phyloP scores from a whole-genome alignment of 2,888 invertebrate species.

The Archips xylosteana region DNA sequence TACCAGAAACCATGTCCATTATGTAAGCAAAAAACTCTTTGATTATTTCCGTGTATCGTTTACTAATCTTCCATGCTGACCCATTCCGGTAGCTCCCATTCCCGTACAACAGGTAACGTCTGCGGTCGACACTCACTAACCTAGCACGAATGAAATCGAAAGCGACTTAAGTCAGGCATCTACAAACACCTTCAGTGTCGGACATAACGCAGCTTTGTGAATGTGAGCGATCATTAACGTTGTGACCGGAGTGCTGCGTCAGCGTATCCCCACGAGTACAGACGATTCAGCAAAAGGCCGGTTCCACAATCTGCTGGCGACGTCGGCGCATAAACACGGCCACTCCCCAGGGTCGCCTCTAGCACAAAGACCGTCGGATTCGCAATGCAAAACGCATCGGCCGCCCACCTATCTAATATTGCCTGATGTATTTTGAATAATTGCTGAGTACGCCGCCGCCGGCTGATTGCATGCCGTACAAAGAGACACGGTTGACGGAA shows the following conservation, averaged over 20 bases:
- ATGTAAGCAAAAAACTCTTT: too few relatives aligned
- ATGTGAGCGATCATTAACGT: conserved; percentile 54
- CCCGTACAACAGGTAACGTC: background rate
- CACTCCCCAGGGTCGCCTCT: conserved; percentile 66
- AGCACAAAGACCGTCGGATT: conserved; percentile 79
- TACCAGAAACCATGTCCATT: too few relatives aligned
- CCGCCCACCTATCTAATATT: conserved; percentile 83
- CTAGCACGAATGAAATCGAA: background rate
- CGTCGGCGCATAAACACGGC: conserved; percentile 66
- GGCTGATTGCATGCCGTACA: conserved; percentile 76
- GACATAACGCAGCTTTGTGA: conserved; percentile 53
- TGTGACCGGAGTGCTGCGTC: conserved; percentile 51
- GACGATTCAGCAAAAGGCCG: conserved; percentile 74
- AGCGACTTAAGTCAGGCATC: conserved; percentile 37
- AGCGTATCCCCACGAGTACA: conserved; percentile 63
- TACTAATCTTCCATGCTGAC: background rate
- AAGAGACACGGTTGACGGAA: conserved; percentile 68
- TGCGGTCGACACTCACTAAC: background rate
- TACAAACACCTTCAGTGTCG: conserved; percentile 40
- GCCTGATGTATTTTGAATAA: conserved; percentile 84
- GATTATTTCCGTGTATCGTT: background rate
- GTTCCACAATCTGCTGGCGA: conserved; percentile 58
- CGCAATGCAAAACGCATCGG: conserved; percentile 83
- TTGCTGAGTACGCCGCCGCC: conserved; percentile 69
- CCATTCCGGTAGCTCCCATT: background rate